Evolutionary conservation across 2,888 invertebrate species (phyloP).

Genomic region (Dryococelus australis): DNA sequence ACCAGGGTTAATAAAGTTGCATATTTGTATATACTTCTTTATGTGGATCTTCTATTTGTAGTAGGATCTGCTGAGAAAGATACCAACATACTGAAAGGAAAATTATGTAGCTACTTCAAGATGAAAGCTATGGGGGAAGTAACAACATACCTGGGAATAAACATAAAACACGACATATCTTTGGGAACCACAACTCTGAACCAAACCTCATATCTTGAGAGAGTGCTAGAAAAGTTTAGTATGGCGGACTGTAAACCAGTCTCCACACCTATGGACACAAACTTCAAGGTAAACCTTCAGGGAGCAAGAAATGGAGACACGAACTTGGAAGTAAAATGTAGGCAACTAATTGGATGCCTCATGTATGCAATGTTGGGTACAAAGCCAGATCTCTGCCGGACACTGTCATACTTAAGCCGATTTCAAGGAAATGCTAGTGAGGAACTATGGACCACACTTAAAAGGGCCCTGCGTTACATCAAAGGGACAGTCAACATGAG

Average conservation of each 20-base stretch:
- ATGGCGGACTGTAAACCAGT: no score
- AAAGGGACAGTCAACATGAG: no score
- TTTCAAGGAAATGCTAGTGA: neutral
- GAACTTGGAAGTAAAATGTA: neutral
- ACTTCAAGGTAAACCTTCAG: neutral
- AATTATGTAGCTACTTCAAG: neutral
- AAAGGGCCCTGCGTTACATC: neutral
- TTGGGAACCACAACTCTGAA: neutral
- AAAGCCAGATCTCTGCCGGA: neutral
- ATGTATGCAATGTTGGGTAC: neutral
- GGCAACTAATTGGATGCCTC: neutral
- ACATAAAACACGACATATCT: neutral
- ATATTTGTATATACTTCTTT: neutral
- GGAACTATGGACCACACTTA: neutral
- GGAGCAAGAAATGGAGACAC: neutral
- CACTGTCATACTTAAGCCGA: neutral
- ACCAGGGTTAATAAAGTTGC: neutral
- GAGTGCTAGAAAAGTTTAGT: no score
- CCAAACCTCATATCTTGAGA: no score
- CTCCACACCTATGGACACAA: no score
- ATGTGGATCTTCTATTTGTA: neutral
- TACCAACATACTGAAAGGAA: neutral
- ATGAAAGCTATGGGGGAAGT: neutral
- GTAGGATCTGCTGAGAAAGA: neutral
- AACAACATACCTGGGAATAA: neutral